A percentile compares a stretch with the other conserved stretches of the same genome.
Evolutionary conservation across 2,888 invertebrate genomes (phyloP).

Genomic region (Slavum lentiscoides): DNA sequence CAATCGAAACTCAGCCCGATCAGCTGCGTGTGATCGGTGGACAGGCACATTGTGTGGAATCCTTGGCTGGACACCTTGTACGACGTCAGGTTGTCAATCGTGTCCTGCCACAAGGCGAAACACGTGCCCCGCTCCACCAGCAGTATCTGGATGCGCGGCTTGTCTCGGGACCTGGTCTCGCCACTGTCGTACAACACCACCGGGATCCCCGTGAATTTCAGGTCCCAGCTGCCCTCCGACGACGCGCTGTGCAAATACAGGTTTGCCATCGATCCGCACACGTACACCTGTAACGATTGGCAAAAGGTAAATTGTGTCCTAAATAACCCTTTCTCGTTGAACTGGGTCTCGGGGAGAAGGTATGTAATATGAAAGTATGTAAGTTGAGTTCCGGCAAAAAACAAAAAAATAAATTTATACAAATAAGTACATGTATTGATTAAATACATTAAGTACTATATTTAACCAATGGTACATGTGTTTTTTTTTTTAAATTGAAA

Average conservation of each 20-base stretch:
- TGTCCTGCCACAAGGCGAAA: slow-evolving; percentile 80
- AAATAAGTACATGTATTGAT: too few species aligned
- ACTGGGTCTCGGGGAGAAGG: too few species aligned
- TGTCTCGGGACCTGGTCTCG: slow-evolving; percentile 70
- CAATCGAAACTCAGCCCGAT: slow-evolving; percentile 82
- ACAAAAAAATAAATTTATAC: too few species aligned
- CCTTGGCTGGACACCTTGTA: slow-evolving; percentile 71
- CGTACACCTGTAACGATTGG: slow-evolving; percentile 66
- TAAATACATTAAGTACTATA: too few species aligned
- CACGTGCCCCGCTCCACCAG: slow-evolving; percentile 79
- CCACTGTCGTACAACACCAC: slow-evolving; percentile 77
- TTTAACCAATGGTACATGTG: too few species aligned
- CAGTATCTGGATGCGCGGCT: slow-evolving; percentile 71
- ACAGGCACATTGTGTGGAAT: slow-evolving; percentile 81
- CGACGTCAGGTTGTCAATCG: slow-evolving; percentile 76
- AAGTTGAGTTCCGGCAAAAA: too few species aligned
- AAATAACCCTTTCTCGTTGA: too few species aligned
- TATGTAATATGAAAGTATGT: too few species aligned
- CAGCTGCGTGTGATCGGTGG: slow-evolving; percentile 74
- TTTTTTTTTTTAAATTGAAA: too few species aligned
- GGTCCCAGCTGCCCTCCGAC: slow-evolving; percentile 65
- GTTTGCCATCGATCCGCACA: slow-evolving; percentile 76
- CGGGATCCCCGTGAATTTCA: slow-evolving; percentile 78
- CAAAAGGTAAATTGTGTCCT: too few species aligned
- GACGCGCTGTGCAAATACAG: slow-evolving; percentile 68